Percentiles rank a stretch among this genome's conserved stretches.
Evolutionary conservation across 1,140 invertebrate genomes (phyloP).

Genomic region (Plectrocnemia conspersa): DNA sequence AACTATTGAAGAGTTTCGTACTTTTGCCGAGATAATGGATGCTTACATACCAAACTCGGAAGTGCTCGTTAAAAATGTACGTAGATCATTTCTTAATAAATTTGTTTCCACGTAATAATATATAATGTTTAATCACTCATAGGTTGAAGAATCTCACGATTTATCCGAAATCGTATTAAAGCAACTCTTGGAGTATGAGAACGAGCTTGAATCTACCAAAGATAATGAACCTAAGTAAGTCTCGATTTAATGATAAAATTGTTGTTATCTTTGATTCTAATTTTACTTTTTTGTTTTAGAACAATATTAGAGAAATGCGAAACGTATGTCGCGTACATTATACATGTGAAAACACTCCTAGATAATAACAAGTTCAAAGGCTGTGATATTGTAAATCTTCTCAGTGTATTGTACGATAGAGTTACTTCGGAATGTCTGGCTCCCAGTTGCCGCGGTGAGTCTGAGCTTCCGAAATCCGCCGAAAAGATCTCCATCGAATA

Average conservation of each 20-base stretch:
- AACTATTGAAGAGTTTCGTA: conserved; percentile 26
- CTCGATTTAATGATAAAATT: conserved; percentile 7
- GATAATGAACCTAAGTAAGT: conserved; percentile 26
- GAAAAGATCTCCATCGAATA: conserved; percentile 26
- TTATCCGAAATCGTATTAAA: conserved; percentile 25
- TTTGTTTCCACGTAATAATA: not conserved
- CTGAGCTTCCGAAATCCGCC: conserved; percentile 4
- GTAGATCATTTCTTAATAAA: not conserved
- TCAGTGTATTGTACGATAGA: conserved; percentile 26
- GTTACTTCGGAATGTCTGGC: conserved; percentile 29
- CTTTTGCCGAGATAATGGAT: conserved; percentile 27
- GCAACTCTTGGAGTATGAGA: conserved; percentile 30
- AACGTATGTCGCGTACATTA: conserved; percentile 24
- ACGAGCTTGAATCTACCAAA: conserved; percentile 24
- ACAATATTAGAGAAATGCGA: conserved; percentile 19
- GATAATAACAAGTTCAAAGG: conserved; percentile 11
- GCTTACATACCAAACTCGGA: conserved; percentile 27
- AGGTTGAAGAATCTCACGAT: conserved; percentile 30
- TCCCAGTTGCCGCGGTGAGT: conserved; percentile 12
- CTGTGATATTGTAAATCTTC: conserved; percentile 12
- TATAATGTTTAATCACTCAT: conserved; percentile 10
- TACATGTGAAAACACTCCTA: conserved; percentile 20
- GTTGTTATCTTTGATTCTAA: conserved; percentile 2
- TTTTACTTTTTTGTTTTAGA: conserved; percentile 6
- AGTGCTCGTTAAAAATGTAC: conserved; percentile 25